phyloP scores from a whole-genome alignment of 2,113 vertebrate species.

The Erythrocercus mccallii region DNA sequence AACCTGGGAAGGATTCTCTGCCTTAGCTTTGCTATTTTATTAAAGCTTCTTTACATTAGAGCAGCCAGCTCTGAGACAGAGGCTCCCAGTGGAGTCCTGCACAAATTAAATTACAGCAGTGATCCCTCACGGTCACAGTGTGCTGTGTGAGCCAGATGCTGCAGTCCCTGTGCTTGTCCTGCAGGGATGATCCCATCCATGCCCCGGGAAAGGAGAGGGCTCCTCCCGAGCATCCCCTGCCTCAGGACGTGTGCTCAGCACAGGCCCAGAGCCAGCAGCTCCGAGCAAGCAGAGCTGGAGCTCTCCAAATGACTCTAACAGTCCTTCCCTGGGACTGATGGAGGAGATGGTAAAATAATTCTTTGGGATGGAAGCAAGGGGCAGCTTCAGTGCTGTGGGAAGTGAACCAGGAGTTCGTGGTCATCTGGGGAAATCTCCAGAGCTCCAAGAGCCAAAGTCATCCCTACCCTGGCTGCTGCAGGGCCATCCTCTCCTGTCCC shows the following conservation, averaged over 20 bases:
- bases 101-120: neutral
- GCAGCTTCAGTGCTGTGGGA: neutral
- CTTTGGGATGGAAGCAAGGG: neutral
- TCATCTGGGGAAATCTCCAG: neutral
- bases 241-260: rapidly evolving
- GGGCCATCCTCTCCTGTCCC: neutral
- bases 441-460: neutral
- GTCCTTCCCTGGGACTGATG: neutral
- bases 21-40: neutral
- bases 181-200: neutral
- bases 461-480: neutral
- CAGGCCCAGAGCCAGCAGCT: neutral
- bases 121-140: rapidly evolving
- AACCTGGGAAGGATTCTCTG: neutral
- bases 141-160: neutral
- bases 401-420: neutral
- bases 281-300: neutral
- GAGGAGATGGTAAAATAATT: neutral
- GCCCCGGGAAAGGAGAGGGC: neutral
- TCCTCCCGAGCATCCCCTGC: neutral
- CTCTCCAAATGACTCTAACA: neutral
- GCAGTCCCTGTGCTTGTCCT: neutral
- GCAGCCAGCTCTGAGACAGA: neutral
- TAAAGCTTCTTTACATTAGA: neutral
- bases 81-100: neutral